A percentile compares a stretch with the other conserved stretches of the same genome.
Evolutionary conservation across 2,797 vertebrate species (phyloP).

Genomic region (Siniperca scherzeri): DNA sequence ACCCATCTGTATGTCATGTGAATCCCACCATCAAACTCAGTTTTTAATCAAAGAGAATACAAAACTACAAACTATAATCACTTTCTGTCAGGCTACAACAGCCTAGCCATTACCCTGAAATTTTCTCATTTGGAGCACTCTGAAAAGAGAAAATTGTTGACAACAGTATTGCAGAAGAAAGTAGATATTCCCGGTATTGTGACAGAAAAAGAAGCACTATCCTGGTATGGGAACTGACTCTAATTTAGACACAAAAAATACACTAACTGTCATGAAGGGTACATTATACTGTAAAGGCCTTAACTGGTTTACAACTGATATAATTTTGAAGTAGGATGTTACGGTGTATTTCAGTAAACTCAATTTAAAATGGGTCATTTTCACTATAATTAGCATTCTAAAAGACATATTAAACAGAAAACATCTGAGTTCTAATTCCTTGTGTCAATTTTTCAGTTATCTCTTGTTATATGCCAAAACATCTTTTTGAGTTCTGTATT

Average conservation of each 20-base stretch:
- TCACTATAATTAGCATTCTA: background rate
- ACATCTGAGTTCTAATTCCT: background rate
- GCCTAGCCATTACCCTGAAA: constrained; percentile 1
- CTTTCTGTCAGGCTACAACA: constrained; percentile 23
- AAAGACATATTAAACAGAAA: background rate
- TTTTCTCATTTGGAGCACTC: constrained; percentile 22
- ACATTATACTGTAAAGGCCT: background rate
- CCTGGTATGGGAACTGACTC: background rate
- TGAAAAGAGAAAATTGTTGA: constrained; percentile 19
- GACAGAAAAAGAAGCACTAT: background rate
- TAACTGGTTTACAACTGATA: background rate
- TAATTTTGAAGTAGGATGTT: background rate
- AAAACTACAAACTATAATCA: constrained; percentile 21
- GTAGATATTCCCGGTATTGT: background rate
- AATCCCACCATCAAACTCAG: constrained; percentile 13
- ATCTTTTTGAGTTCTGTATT: background rate
- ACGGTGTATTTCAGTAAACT: background rate
- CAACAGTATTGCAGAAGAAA: constrained; percentile 8
- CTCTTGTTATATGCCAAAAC: background rate
- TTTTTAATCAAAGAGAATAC: constrained; percentile 13
- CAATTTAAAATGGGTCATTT: background rate
- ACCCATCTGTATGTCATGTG: background rate
- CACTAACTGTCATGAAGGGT: background rate
- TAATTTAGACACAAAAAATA: background rate
- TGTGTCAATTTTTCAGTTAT: background rate